A percentile compares a stretch with the other conserved stretches of the same genome.
Conservation (phyloP, 2,797 vertebrate genomes). For the Mus caroli region DNA sequence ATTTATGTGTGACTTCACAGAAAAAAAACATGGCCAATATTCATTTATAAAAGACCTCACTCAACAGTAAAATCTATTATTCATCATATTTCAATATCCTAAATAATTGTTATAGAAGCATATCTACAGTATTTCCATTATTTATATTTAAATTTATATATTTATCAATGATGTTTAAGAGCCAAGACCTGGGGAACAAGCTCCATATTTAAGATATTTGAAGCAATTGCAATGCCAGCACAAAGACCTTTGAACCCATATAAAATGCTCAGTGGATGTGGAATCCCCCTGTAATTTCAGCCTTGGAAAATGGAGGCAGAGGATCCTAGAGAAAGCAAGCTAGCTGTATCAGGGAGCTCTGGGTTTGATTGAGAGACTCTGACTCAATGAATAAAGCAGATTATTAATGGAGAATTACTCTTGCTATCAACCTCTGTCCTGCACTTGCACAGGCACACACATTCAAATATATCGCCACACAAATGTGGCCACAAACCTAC, state of each 20-base stretch:
- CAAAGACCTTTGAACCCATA: neutral
- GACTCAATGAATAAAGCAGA: neutral
- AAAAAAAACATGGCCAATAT: neutral
- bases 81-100: neutral
- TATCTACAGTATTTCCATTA: neutral
- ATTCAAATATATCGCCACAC: neutral
- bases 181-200: too few relatives aligned
- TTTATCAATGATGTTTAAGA: neutral
- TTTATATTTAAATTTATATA: neutral
- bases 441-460: neutral
- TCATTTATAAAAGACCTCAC: neutral
- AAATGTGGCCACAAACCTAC: neutral
- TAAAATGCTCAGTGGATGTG: neutral
- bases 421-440: neutral
- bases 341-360: neutral
- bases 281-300: neutral
- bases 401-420: neutral
- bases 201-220: neutral
- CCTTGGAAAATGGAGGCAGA: neutral
- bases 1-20: neutral
- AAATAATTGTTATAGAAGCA: neutral
- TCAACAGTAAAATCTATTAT: neutral
- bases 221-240: neutral
- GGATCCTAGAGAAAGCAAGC: neutral
- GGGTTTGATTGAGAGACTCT: neutral